Percentiles rank a stretch among this genome's conserved stretches.
These are phyloP conservation scores for Clarias gariepinus DNA, from an alignment of 2,113 vertebrate species.

Conservation along the genomic window DNA sequence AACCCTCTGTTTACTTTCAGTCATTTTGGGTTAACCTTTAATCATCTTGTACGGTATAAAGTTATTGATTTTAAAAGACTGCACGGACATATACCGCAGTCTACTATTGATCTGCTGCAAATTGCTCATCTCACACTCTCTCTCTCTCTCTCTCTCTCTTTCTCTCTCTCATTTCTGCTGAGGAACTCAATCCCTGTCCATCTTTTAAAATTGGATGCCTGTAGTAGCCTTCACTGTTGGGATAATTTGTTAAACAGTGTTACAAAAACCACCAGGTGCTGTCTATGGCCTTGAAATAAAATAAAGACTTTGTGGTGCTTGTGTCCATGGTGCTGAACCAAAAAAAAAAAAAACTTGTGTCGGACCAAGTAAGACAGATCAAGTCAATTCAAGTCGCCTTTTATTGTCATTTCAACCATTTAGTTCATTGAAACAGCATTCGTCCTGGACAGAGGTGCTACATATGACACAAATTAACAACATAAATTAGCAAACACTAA, in stretches of 20 bases:
- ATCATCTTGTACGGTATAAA: slow-evolving; percentile 13
- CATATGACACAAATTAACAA: too few relatives aligned
- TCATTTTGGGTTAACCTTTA: slow-evolving; percentile 10
- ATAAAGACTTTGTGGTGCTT: background rate
- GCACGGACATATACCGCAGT: slow-evolving; percentile 6
- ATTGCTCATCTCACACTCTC: background rate
- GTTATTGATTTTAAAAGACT: slow-evolving; percentile 22
- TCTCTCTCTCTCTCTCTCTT: background rate
- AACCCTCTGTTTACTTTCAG: slow-evolving; percentile 9
- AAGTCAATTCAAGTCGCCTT: too few relatives aligned
- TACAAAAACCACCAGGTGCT: background rate
- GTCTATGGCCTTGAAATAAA: background rate
- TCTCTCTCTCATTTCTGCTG: background rate
- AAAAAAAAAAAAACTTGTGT: too few relatives aligned
- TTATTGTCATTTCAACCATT: too few relatives aligned
- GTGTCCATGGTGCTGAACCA: background rate
- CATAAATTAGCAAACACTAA: too few relatives aligned
- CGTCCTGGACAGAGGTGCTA: too few relatives aligned
- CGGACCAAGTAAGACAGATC: too few relatives aligned
- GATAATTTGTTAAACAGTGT: background rate
- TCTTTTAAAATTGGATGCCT: background rate
- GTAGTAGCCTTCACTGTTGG: background rate
- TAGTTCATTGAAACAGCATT: too few relatives aligned
- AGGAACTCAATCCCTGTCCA: background rate
- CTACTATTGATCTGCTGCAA: slow-evolving; percentile 17